Evolutionary conservation across 92 coral and sea anemone genomes (phyloP), one percentile per base, ranked within the genome.

Genomic region (Phenganax subtilis): DNA sequence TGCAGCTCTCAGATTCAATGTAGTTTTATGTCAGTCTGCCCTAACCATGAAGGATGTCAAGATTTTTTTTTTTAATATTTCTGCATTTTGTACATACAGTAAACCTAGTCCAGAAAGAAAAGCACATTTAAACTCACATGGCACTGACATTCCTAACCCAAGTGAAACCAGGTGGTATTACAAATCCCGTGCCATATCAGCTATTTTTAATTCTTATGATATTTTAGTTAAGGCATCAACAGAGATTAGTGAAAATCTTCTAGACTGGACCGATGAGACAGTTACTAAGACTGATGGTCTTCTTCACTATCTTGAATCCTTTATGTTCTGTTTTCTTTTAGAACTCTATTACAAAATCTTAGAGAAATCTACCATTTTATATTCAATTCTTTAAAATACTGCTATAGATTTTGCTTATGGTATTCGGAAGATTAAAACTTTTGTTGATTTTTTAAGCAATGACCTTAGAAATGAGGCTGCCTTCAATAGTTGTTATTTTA

Each of bases 41-140:
- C 65, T 59, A 20, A 59, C 15, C 25, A 20, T 1, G 15, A 59
- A 59, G 25, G 16, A 59, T 20, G 65, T 59, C 16, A 59, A 59
- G 65, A 20, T 59, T 20, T 59, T 59, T 6, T 59, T 59, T 59
- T 14, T 6, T 59, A 59, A 59, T 59, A 20, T 59, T 20, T 59
- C 65, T 59, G 65, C 65, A 59, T 59, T 59, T 20, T 6, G 65
- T 59, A 1, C 65, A 14, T 59, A 59, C 65, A 59, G 65, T 20
- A 59, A 20, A 59, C 6, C 65, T 59, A 59, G 65, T 59, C 65
- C 65, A 59, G 65, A 59, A 59, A 14, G 65, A 59, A 59, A 59
- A 14, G 15, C 6, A 3, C 65, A 59, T 59, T 6, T 59, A 14
- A 59, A 20, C 3, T 59, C 65, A 14, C 1, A 20, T 59, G 65